These are phyloP conservation scores for Lynx canadensis DNA, from an alignment of 2,113 vertebrate species.

Conservation along the genomic window DNA sequence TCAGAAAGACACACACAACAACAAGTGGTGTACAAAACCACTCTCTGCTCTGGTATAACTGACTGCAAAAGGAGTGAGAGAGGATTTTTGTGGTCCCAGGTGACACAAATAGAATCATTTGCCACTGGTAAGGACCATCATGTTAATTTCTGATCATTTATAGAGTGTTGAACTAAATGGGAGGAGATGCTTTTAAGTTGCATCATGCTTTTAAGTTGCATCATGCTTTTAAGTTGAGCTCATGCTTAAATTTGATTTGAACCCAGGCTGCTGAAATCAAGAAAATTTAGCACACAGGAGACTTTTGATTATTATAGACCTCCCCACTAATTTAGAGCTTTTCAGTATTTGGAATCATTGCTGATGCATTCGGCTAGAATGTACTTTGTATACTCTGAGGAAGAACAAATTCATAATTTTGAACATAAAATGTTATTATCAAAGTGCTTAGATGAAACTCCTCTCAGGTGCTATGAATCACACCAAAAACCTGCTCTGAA, in stretches of 20 bases:
- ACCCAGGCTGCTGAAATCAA: background rate
- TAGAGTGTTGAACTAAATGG: background rate
- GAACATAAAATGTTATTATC: background rate
- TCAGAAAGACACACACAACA: background rate
- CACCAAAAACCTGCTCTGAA: background rate
- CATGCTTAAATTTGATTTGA: background rate
- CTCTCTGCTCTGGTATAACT: background rate
- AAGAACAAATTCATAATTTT: background rate
- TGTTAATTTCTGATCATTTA: background rate
- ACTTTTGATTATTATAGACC: background rate
- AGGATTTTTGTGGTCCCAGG: background rate
- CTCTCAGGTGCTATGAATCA: background rate
- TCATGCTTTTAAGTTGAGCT: background rate
- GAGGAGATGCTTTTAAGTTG: background rate
- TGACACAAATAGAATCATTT: background rate
- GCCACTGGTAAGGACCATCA: background rate
- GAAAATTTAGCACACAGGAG: background rate
- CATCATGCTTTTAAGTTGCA: background rate
- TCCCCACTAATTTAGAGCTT: background rate
- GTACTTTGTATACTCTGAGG: background rate
- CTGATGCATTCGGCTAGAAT: background rate
- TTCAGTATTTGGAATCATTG: conserved; percentile 21
- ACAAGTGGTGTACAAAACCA: background rate
- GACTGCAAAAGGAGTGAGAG: background rate
- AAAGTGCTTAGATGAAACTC: background rate